A percentile compares a stretch with the other conserved stretches of the same genome.
phyloP scores from a whole-genome alignment of 2,888 invertebrate species.

The Oxyteleia sp. region DNA sequence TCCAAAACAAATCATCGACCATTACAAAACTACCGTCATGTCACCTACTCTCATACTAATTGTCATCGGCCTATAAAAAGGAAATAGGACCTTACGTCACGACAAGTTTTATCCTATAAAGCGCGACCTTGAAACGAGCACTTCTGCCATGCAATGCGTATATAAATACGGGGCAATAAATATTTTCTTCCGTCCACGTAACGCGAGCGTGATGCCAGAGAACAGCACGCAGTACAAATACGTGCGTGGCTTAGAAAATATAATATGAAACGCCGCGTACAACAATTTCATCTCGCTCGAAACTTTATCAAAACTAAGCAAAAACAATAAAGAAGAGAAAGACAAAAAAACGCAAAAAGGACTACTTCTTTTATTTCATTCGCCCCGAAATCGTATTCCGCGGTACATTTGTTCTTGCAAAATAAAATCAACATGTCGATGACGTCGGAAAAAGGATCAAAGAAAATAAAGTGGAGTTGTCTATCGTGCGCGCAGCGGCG shows the following conservation, averaged over 20 bases:
- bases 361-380: background rate
- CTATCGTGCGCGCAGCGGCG: conserved; percentile 48
- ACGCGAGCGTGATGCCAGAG: conserved; percentile 19
- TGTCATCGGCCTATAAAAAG: conserved; percentile 49
- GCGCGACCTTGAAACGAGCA: conserved; percentile 38
- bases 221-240: conserved; percentile 42
- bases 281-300: background rate
- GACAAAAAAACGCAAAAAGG: background rate
- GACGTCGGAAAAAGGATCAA: conserved; percentile 47
- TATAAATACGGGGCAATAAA: conserved; percentile 36
- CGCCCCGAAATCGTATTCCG: conserved; percentile 2
- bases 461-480: conserved; percentile 51
- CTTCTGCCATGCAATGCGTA: conserved; percentile 30
- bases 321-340: no score
- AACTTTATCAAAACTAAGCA: background rate
- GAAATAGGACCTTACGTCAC: conserved; percentile 54
- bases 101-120: conserved; percentile 54
- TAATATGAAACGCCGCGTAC: conserved; percentile 1
- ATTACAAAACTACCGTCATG: background rate
- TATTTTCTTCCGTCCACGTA: conserved; percentile 35
- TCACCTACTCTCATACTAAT: background rate
- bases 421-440: conserved; percentile 56
- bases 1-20: conserved; percentile 5
- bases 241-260: conserved; percentile 58
- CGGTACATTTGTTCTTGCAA: conserved; percentile 40